Evolutionary conservation across 2,888 invertebrate species (phyloP), one percentile per base, ranked within the genome.

Genomic region (Polydrusus pterygomalis): DNA sequence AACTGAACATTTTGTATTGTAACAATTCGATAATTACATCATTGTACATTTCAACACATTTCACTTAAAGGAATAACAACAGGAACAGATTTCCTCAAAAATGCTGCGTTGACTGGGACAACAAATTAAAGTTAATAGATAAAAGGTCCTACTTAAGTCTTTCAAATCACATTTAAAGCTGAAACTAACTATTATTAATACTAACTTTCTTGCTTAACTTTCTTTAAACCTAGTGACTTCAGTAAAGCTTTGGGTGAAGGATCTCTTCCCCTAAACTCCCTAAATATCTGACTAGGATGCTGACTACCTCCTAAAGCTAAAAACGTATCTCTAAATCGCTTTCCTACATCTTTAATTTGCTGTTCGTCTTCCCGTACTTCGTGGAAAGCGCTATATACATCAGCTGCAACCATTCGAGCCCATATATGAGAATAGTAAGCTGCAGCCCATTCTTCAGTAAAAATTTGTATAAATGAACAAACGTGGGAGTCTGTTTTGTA

Each of bases 211-310:
- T 68, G 43, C 15, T 64, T 71, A n/a, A 20, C 38, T 70, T 80
- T 89, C 75, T 89, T 89, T 77, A 84, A 79, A 15, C 83, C 83
- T 79, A 84, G 76, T 75, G 90, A 91, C 80, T 90, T 92, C 0
- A 97, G 87, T 47, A 97, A 87, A 0, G 96, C 95, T 84, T 95
- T 93, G 0, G 94, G 93, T 1, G 95, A 95, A 0, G 97, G 97
- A 88, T 98, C 97, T 64, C 98, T 91, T 0, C 98, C 98, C 78
- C 96, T 91, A 88, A 98, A 98, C 84, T 94, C 91, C 73, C 97
- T 90, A 88, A 98, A 98, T 7, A 96, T 92, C 88, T 97, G 95
- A 77, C 91, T 92, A 0, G 96, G 93, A 79, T 95, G 92, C 79
- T 93, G 91, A 77, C 94, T 93, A 3, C 97, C 97, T 8, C 97